Base-by-base conservation (phyloP, 2,888 invertebrate genomes). In the Netelia virgata region DNA sequence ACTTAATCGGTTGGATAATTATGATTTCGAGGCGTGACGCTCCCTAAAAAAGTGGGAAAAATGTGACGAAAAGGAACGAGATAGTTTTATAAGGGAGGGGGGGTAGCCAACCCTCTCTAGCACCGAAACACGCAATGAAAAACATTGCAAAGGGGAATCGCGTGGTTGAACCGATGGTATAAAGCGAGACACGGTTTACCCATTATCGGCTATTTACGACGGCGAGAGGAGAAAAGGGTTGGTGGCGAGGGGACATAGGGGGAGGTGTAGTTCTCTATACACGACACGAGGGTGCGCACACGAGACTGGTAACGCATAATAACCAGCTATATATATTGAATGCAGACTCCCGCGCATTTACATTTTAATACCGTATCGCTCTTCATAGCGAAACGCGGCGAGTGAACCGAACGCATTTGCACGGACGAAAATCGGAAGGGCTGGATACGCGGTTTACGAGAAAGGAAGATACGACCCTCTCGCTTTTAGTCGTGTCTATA, bases 201-300 rank as follows among this genome's bases (percentile, higher is more conserved):
- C 91, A 91, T 91, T 91, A 91, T 90, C 89, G 91, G 90, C 89
- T 91, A 90, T 91, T 91, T 91, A 91, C 90, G 91, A 88, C 85
- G 82, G 64, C 68, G 85, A 43, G 59, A 66, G 66, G 28, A 68
- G 70, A 80, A 61, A 20, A 79, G 72, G 64, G 63, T 41, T 28
- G 28, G 28, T 28, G 28, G 28, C n/a, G 53, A 59, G 79, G 53
- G 53, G 72, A 50, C 66, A 68, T 74, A 28, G 28, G 28, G 28
- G 28, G 28, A 5, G 28, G 28, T 28, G 28, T 28, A 28, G 2
- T 47, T 41, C 41, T 50, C 57, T 59, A 53, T 36, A 68, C 57
- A 55, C 8, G 18, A 53, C 14, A 68, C 59, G 77, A 73, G 72
- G 63, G 11, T 68, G 69, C 69, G 50, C 80, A 80, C 73, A 80